Conservation (phyloP, 2,888 invertebrate species). For the Microdon myrmicae region DNA sequence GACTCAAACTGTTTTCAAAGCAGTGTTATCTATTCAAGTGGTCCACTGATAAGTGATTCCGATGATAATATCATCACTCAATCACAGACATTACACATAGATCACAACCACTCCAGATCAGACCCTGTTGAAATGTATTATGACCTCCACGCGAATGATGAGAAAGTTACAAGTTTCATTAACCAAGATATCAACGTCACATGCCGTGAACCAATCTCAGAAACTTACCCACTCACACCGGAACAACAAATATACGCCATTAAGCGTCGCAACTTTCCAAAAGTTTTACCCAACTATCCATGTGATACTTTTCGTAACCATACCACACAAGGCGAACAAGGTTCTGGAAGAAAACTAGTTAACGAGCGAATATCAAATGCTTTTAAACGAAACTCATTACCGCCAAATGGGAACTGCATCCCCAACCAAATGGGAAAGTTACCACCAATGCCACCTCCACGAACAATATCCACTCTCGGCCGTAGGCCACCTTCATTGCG, state of each 20-base stretch:
- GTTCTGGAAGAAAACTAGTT: slow-evolving; percentile 13
- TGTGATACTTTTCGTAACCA: slow-evolving; percentile 41
- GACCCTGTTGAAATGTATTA: slow-evolving; percentile 74
- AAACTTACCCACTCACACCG: slow-evolving; percentile 69
- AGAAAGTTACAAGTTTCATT: slow-evolving; percentile 67
- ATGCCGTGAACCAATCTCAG: slow-evolving; percentile 71
- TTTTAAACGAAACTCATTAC: slow-evolving; percentile 73
- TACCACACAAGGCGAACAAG: slow-evolving; percentile 17
- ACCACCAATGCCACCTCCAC: slow-evolving; percentile 80
- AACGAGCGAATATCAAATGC: slow-evolving; percentile 56
- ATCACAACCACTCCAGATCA: slow-evolving; percentile 75
- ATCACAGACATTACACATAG: slow-evolving; percentile 60
- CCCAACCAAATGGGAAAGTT: slow-evolving; percentile 63
- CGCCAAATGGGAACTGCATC: slow-evolving; percentile 68
- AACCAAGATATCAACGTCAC: slow-evolving; percentile 76
- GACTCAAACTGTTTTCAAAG: slow-evolving; percentile 61
- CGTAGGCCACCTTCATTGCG: slow-evolving; percentile 61
- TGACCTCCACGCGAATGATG: slow-evolving; percentile 59
- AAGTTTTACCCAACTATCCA: slow-evolving; percentile 78
- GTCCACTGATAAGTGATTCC: slow-evolving; percentile 57
- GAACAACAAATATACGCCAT: slow-evolving; percentile 80
- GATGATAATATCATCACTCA: slow-evolving; percentile 51
- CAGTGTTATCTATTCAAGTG: slow-evolving; percentile 51
- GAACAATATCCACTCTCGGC: slow-evolving; percentile 76
- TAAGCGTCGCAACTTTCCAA: slow-evolving; percentile 82